Evolutionary conservation across 2,888 invertebrate genomes (phyloP).

Genomic region (Lucinisca nassula): DNA sequence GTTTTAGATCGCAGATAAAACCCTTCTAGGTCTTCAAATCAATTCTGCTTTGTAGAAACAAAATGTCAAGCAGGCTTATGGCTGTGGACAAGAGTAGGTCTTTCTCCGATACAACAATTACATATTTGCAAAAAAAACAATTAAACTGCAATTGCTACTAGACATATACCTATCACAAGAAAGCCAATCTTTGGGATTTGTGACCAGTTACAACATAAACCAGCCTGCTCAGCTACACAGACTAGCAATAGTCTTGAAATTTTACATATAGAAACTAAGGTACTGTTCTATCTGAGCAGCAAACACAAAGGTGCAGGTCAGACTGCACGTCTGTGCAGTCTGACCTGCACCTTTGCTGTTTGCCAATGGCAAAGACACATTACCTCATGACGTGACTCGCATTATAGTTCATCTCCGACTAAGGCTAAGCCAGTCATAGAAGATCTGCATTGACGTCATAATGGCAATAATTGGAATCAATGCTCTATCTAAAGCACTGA

Average conservation of each 20-base stretch:
- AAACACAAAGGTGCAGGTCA: neutral
- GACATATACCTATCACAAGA: neutral
- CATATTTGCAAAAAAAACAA: neutral
- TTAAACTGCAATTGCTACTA: neutral
- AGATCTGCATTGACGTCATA: conserved; percentile 2
- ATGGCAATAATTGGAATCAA: neutral
- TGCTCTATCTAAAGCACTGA: neutral
- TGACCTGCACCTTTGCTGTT: neutral
- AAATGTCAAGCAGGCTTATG: neutral
- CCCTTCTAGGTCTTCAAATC: neutral
- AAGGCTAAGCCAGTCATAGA: neutral
- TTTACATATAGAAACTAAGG: no score
- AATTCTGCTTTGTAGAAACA: neutral
- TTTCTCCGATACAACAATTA: neutral
- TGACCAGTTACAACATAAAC: no score
- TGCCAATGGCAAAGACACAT: no score
- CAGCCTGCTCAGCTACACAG: no score
- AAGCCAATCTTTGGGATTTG: no score
- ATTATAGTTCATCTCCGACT: neutral
- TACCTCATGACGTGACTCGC: no score
- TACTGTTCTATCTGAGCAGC: no score
- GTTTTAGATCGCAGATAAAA: neutral
- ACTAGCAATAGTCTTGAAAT: no score
- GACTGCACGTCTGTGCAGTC: neutral
- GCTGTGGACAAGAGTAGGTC: neutral